Base-by-base conservation (phyloP, 2,113 vertebrate species). In the Aleadryas rufinucha region DNA sequence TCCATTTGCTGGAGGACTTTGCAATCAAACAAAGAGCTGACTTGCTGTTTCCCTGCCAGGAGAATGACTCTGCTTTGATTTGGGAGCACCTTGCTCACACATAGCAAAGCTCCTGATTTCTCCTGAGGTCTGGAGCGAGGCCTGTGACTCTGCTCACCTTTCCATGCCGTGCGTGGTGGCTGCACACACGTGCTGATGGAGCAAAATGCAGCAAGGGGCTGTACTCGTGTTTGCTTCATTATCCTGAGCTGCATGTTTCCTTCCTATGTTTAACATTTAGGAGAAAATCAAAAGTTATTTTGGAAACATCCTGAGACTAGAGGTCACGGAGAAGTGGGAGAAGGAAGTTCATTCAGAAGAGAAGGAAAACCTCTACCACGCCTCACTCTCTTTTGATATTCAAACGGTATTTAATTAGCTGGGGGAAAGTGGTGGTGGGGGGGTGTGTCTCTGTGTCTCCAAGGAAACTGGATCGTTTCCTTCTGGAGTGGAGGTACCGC, bases 371-470 rank as follows among this genome's bases (percentile, higher is more conserved):
- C 96, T 59, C 27, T 98, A 97, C 90, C 76, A 90, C 20, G 47
- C 94, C 17, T 88, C 93, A 0, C 64, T 98, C 49, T 97, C 97
- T 94, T 72, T 91, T 20, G 98, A 98, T 65, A 77, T 98, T 61
- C 97, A 97, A 93, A 94, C 88, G 98, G 98, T 98, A 97, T 96
- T 93, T 91, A 75, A 88, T 80, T 65, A 95, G 63, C 49, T 45
- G 74, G 77, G 87, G 63, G 35, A 74, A 66, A 57, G 41, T n/a
- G n/a, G 42, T 10, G 26, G 2, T 28, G 20, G n/a, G 37, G 65
- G 44, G 11, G 24, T 10, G 17, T 2, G 4, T 52, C 47, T 85
- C 63, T 70, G 50, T 79, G 79, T 74, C 88, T 93, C 84, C 80
- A 77, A 60, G 80, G 76, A 88, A 95, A 80, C 28, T 10, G 85